Base-by-base conservation (phyloP, 2,888 invertebrate species). In the Pachycephus smyrnensis region DNA sequence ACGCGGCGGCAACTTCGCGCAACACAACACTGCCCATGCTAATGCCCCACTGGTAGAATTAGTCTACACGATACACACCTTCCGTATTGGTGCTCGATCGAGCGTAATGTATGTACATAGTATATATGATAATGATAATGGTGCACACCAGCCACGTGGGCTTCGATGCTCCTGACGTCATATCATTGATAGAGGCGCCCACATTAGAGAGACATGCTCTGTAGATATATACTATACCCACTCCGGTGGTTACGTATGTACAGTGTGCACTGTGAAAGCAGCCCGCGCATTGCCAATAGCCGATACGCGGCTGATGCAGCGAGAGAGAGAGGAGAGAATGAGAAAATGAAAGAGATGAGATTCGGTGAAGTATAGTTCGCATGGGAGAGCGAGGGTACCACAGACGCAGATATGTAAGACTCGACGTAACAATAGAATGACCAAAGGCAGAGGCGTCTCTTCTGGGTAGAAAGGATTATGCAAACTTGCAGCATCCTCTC, bases 131-230 rank as follows among this genome's bases (percentile, higher is more conserved):
- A 35, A 73, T 71, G 35, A 73, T 76, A 15, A 73, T 73, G 35
- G 31, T 69, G 32, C 55, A 55, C 31, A 77, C 74, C 77, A 75
- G 83, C 83, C 86, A 85, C 86, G 84, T 84, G 85, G 80, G 78
- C 76, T 80, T 75, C 55, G 71, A 73, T 80, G 80, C 71, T 77
- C 76, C 78, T 84, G 84, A 84, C 84, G 86, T 85, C 87, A 81
- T 83, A 83, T 85, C 88, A 86, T 85, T 86, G 86, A 88, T 87
- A 89, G 84, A 87, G 88, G 89, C 85, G 86, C 87, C 89, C 87
- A 85, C 88, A 88, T 87, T 76, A 80, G 77, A 79, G 77, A 83
- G 79, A 79, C 81, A 74, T 79, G 69, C 79, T 73, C 68, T 76
- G 77, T 80, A 71, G 68, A 76, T 77, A 76, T 73, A 81, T 77